phyloP scores from a whole-genome alignment of 2,888 invertebrate species.

The Mongoloraphidia duomilia region DNA sequence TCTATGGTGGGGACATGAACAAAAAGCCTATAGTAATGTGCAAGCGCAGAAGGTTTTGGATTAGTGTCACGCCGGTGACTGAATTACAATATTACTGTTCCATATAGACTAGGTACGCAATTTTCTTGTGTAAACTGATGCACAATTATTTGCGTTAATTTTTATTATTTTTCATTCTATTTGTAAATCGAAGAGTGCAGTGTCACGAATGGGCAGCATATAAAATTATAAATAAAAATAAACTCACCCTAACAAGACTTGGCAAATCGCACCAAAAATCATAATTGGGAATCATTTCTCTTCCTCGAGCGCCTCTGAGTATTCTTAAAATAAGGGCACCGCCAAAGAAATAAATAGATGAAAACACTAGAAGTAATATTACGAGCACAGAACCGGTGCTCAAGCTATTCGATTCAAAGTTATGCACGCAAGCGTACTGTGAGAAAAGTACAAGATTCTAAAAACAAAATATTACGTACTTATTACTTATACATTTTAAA shows the following conservation, averaged over 20 bases:
- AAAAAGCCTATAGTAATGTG: no score
- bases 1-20: no score
- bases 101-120: no score
- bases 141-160: background rate
- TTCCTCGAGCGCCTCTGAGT: slow-evolving; percentile 54
- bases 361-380: slow-evolving; percentile 43
- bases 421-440: slow-evolving; percentile 32
- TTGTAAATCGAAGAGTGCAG: no score
- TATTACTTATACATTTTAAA: slow-evolving; percentile 1
- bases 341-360: slow-evolving; percentile 45
- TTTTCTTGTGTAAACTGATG: no score
- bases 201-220: no score
- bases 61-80: no score
- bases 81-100: background rate
- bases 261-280: slow-evolving; percentile 60
- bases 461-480: slow-evolving; percentile 18
- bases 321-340: slow-evolving; percentile 51
- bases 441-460: slow-evolving; percentile 39
- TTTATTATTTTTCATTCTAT: background rate
- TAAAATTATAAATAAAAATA: no score
- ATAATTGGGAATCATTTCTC: slow-evolving; percentile 59
- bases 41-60: no score
- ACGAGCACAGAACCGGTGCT: slow-evolving; percentile 49
- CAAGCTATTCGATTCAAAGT: slow-evolving; percentile 29
- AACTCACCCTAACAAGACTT: slow-evolving; percentile 47